Conservation (phyloP, 2,888 invertebrate species). For the Leucophenga montana region DNA sequence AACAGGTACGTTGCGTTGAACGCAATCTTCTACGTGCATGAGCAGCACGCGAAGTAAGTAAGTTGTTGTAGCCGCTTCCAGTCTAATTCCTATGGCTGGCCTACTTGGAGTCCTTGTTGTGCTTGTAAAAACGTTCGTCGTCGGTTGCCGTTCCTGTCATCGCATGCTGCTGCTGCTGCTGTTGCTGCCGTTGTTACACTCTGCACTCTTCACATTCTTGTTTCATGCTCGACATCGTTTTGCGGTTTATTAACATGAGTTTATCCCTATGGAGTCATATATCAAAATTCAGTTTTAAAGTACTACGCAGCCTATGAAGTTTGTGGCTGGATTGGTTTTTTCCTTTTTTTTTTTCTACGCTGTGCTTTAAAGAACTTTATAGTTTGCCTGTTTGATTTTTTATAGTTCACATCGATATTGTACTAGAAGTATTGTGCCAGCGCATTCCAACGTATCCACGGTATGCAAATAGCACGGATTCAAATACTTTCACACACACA, state of each 20-base stretch:
- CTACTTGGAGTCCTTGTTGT: background rate
- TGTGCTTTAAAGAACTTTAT: slow-evolving; percentile 29
- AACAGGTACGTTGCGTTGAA: slow-evolving; percentile 12
- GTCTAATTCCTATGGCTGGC: background rate
- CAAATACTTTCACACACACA: too few relatives aligned
- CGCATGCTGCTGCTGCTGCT: background rate
- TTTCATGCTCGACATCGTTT: background rate
- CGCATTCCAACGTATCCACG: too few relatives aligned
- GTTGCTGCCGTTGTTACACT: background rate
- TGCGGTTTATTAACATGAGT: slow-evolving; percentile 28
- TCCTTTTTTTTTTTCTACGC: slow-evolving; percentile 30
- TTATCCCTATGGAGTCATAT: slow-evolving; percentile 25
- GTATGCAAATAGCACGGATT: too few relatives aligned
- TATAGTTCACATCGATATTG: background rate
- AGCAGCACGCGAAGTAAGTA: background rate
- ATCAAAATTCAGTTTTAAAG: slow-evolving; percentile 9
- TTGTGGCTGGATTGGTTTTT: too few relatives aligned
- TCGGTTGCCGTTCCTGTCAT: background rate
- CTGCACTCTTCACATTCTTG: background rate
- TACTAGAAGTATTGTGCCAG: too few relatives aligned
- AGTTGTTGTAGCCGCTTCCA: background rate
- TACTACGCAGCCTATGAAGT: slow-evolving; percentile 1
- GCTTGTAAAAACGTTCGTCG: background rate
- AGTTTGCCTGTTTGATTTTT: background rate
- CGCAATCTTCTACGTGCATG: background rate